phyloP scores from a whole-genome alignment of 2,113 vertebrate genomes.

The Phalacrocorax carbo region DNA sequence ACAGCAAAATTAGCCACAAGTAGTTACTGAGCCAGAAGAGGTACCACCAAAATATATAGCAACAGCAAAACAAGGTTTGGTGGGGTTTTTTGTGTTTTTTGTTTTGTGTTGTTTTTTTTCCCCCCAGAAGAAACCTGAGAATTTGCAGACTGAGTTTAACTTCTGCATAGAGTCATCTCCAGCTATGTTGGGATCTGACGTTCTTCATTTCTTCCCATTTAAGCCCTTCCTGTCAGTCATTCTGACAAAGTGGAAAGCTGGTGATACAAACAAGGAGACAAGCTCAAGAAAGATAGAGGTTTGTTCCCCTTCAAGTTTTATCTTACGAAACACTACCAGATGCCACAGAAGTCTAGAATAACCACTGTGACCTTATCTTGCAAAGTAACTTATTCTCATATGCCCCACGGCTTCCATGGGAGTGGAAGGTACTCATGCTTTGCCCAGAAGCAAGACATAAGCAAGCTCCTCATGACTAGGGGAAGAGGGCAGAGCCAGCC shows the following conservation, averaged over 20 bases:
- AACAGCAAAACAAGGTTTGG: background rate
- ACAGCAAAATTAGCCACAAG: background rate
- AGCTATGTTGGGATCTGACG: background rate
- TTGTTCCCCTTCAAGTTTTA: background rate
- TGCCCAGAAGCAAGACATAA: background rate
- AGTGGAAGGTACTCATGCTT: background rate
- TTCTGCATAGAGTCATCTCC: background rate
- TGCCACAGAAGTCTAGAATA: slow-evolving; percentile 16
- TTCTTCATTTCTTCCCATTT: background rate
- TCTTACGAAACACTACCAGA: background rate
- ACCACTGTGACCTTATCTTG: background rate
- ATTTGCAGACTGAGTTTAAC: background rate
- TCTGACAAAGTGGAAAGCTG: slow-evolving; percentile 38
- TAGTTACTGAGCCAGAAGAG: background rate
- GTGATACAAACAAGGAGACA: slow-evolving; percentile 1
- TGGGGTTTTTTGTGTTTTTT: background rate
- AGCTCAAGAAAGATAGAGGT: background rate
- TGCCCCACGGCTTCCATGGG: accelerated
- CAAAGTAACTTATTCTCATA: accelerated
- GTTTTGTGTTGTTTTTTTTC: too few species aligned
- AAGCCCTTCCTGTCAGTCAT: slow-evolving; percentile 16
- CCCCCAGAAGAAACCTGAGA: background rate
- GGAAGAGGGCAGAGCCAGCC: background rate
- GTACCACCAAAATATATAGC: background rate
- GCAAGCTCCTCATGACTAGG: background rate